Conservation (phyloP, 2,797 vertebrate genomes). For the Corythornis leucogaster region DNA sequence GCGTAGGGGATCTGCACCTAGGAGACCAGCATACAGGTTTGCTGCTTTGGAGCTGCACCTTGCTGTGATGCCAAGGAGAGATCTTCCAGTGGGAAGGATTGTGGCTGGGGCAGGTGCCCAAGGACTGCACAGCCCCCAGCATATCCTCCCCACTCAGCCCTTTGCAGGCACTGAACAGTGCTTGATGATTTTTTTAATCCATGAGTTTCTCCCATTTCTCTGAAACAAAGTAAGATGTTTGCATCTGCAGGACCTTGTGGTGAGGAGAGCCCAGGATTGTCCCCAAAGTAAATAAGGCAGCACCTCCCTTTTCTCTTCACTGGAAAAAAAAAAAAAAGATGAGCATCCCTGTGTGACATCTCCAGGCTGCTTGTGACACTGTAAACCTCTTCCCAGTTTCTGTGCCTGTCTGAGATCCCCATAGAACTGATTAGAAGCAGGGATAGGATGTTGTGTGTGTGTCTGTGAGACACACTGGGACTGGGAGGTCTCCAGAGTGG, state of each 20-base stretch:
- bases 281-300: fast-evolving
- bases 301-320: neutral
- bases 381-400: neutral
- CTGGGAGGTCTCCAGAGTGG: neutral
- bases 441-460: fast-evolving
- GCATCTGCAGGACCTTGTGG: neutral
- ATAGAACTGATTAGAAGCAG: neutral
- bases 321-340: neutral
- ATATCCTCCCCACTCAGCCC: fast-evolving
- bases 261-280: neutral
- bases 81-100: fast-evolving
- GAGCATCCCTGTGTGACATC: neutral
- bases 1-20: neutral
- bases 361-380: neutral
- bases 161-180: neutral
- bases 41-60: neutral
- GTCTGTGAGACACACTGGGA: fast-evolving
- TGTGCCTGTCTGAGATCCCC: neutral
- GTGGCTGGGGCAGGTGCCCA: fast-evolving
- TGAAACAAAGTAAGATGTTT: neutral
- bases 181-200: neutral
- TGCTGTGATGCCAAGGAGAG: fast-evolving
- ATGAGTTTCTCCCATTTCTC: neutral
- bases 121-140: neutral
- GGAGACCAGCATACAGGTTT: neutral